Evolutionary conservation across 2,888 invertebrate species (phyloP).

Genomic region (Papilio elwesi): DNA sequence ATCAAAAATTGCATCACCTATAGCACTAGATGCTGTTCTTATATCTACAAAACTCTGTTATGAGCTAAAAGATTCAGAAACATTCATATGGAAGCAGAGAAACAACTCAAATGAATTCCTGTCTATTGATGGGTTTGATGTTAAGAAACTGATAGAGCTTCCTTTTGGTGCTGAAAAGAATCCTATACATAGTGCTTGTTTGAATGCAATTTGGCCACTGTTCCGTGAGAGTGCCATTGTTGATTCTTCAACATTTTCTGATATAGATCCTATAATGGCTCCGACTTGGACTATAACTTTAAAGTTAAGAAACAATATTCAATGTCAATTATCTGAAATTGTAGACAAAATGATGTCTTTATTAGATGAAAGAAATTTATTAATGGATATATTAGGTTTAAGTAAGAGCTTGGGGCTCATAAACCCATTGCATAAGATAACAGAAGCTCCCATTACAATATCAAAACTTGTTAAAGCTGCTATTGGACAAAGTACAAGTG

Average conservation of each 20-base stretch:
- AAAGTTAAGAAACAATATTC: slow-evolving; percentile 87
- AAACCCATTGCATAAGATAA: slow-evolving; percentile 88
- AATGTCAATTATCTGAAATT: slow-evolving; percentile 91
- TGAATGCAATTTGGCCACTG: slow-evolving; percentile 94
- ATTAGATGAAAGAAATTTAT: slow-evolving; percentile 78
- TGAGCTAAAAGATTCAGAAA: slow-evolving; percentile 85
- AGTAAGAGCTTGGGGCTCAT: slow-evolving; percentile 77
- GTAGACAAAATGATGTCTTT: slow-evolving; percentile 88
- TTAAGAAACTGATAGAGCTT: slow-evolving; percentile 80
- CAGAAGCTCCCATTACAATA: slow-evolving; percentile 90
- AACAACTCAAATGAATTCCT: slow-evolving; percentile 74
- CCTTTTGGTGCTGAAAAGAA: slow-evolving; percentile 94
- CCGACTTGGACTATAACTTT: slow-evolving; percentile 91
- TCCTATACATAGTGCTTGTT: slow-evolving; percentile 89
- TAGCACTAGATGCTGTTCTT: slow-evolving; percentile 86
- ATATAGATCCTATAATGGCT: slow-evolving; percentile 92
- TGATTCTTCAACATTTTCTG: slow-evolving; percentile 94
- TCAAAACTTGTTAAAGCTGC: slow-evolving; percentile 83
- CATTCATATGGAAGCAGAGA: slow-evolving; percentile 86
- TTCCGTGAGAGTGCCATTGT: slow-evolving; percentile 93
- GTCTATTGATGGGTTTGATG: slow-evolving; percentile 79
- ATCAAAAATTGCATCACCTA: slow-evolving; percentile 90
- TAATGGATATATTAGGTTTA: slow-evolving; percentile 78
- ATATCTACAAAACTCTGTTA: slow-evolving; percentile 92
- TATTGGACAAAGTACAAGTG: slow-evolving; percentile 77